A percentile compares a stretch with the other conserved stretches of the same genome.
These are phyloP conservation scores for Perognathus longimembris DNA, from an alignment of 2,113 vertebrate genomes.

Conservation along the genomic window DNA sequence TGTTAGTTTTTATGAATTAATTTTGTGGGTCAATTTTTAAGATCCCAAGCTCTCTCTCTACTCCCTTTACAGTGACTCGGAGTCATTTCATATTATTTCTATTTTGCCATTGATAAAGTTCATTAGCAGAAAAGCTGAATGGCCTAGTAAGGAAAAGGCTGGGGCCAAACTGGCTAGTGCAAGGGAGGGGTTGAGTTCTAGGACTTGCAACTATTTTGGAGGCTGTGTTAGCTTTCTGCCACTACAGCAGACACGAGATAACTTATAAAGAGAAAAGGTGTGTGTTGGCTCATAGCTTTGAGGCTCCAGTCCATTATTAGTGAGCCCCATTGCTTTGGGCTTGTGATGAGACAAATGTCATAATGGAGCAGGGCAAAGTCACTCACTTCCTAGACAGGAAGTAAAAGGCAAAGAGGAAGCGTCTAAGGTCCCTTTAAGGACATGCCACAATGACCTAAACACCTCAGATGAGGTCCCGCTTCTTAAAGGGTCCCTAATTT, in stretches of 20 bases:
- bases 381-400: background rate
- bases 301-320: background rate
- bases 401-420: background rate
- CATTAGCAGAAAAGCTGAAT: background rate
- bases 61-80: background rate
- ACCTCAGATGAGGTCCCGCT: background rate
- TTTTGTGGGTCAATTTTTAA: background rate
- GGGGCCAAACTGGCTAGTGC: background rate
- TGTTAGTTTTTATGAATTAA: background rate
- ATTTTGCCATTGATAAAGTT: background rate
- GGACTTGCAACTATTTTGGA: background rate
- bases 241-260: background rate
- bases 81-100: background rate
- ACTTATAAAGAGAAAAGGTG: background rate
- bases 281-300: background rate
- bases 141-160: background rate
- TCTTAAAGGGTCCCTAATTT: background rate
- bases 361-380: background rate
- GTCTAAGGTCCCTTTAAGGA: background rate
- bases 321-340: too few relatives aligned
- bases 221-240: background rate
- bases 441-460: background rate
- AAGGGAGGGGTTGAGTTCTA: fast-evolving
- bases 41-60: background rate
- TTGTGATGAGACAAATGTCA: background rate